Conservation (phyloP, 2,888 invertebrate genomes). For the Abrostola tripartita region DNA sequence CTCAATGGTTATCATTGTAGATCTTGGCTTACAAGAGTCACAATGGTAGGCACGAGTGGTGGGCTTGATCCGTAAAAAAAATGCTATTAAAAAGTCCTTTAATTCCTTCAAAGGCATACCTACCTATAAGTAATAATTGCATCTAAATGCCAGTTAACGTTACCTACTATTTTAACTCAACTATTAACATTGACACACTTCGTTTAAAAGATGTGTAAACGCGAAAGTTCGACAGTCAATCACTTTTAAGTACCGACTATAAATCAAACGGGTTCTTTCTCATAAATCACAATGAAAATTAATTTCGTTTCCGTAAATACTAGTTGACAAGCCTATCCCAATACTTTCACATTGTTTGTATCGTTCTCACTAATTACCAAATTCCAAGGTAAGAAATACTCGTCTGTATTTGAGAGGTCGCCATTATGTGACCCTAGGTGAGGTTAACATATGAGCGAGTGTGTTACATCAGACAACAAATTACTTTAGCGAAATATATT, state of each 20-base stretch:
- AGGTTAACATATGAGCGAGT: slow-evolving; percentile 33
- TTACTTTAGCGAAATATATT: slow-evolving; percentile 36
- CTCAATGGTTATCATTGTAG: too few species aligned
- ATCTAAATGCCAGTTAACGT: too few species aligned
- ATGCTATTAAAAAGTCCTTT: too few species aligned
- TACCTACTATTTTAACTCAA: too few species aligned
- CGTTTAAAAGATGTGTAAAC: slow-evolving; percentile 18
- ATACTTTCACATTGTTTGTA: slow-evolving; percentile 28
- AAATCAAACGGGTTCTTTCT: slow-evolving; percentile 26
- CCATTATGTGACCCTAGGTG: slow-evolving; percentile 33
- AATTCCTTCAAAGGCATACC: too few species aligned
- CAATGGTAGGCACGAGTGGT: too few species aligned
- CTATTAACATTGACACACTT: too few species aligned
- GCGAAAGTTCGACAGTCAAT: background rate
- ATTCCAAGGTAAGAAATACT: slow-evolving; percentile 5
- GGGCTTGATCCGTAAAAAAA: too few species aligned
- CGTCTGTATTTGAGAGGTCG: slow-evolving; percentile 15
- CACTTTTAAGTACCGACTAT: slow-evolving; percentile 11
- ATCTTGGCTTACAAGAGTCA: too few species aligned
- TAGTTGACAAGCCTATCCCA: slow-evolving; percentile 16
- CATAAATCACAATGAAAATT: slow-evolving; percentile 31
- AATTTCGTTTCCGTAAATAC: slow-evolving; percentile 5
- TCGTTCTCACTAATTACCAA: slow-evolving; percentile 20
- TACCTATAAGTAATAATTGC: too few species aligned
- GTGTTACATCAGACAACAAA: slow-evolving; percentile 43